Conservation (phyloP, 2,113 vertebrate genomes). For the Microtus oregoni region DNA sequence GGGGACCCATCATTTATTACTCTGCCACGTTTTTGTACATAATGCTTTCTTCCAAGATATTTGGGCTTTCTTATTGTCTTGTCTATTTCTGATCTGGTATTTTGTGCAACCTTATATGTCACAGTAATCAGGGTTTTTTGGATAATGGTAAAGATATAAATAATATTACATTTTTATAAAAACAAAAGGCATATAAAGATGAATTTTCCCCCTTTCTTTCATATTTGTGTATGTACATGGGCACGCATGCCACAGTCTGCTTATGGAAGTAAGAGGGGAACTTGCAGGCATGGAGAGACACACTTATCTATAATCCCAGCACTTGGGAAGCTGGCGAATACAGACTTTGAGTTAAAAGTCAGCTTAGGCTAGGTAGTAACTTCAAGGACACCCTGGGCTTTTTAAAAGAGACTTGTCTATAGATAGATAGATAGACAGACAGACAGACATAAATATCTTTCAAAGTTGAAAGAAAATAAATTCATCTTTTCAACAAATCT, state of each 20-base stretch:
- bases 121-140: background rate
- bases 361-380: background rate
- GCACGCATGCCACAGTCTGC: too few relatives aligned
- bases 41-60: background rate
- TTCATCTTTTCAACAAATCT: slow-evolving; percentile 42
- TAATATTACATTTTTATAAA: background rate
- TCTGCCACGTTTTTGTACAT: background rate
- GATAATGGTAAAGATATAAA: slow-evolving; percentile 33
- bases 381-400: background rate
- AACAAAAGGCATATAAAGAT: background rate
- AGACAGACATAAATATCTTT: background rate
- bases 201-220: background rate
- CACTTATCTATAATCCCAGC: background rate
- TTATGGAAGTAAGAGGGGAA: background rate
- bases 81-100: slow-evolving; percentile 22
- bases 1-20: background rate
- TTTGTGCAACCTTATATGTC: slow-evolving; percentile 15
- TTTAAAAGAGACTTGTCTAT: background rate
- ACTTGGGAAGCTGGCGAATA: background rate
- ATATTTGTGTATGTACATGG: background rate
- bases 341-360: background rate
- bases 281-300: background rate
- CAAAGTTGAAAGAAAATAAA: slow-evolving; percentile 3
- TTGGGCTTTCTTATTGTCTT: slow-evolving; percentile 33
- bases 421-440: background rate